A percentile compares a stretch with the other conserved stretches of the same genome.
phyloP scores from a whole-genome alignment of 2,888 invertebrate genomes.

The Sylvicola fuscatus region DNA sequence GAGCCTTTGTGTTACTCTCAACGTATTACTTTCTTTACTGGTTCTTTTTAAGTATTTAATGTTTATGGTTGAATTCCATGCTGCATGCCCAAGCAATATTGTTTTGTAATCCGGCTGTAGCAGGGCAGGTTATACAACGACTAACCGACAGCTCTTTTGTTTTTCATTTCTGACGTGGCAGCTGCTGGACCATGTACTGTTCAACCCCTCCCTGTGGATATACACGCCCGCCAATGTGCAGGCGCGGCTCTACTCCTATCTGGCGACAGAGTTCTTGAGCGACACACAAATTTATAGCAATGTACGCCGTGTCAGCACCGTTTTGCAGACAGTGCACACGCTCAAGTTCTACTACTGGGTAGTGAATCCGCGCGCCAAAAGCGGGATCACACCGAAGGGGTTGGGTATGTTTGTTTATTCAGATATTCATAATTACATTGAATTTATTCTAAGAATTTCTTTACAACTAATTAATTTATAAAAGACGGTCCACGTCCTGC shows the following conservation, averaged over 20 bases:
- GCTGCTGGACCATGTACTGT: conserved; percentile 96
- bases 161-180: conserved; percentile 84
- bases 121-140: conserved; percentile 30
- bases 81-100: conserved; percentile 13
- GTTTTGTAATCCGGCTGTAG: conserved; percentile 24
- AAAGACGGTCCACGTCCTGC: conserved; percentile 87
- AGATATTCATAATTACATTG: neutral
- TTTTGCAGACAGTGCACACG: conserved; percentile 94
- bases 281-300: conserved; percentile 96
- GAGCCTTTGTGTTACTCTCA: no score
- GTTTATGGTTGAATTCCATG: conserved; percentile 9
- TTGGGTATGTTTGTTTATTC: conserved; percentile 42
- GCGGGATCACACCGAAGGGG: conserved; percentile 89
- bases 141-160: conserved; percentile 70
- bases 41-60: neutral
- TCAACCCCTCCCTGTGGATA: conserved; percentile 99
- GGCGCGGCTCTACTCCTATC: conserved; percentile 85
- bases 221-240: conserved; percentile 94
- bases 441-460: neutral
- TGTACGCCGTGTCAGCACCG: conserved; percentile 89
- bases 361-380: conserved; percentile 82
- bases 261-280: conserved; percentile 96
- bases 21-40: no score
- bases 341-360: conserved; percentile 99
- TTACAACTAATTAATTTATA: neutral